Percentiles rank a stretch among this genome's conserved stretches.
Evolutionary conservation across 2,797 vertebrate species (phyloP).

Genomic region (Spatula clypeata): DNA sequence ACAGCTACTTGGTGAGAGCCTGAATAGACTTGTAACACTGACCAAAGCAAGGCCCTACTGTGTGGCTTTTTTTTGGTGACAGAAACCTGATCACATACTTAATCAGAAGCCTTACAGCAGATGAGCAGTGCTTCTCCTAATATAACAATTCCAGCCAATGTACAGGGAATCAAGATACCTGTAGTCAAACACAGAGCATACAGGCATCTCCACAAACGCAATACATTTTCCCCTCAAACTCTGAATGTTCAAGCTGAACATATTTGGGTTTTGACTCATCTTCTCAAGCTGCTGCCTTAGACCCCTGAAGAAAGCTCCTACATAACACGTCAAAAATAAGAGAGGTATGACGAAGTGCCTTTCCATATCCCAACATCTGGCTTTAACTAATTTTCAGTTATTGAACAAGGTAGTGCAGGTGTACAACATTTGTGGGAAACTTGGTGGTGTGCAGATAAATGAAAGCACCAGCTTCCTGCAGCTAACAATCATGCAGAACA

Average conservation of each 20-base stretch:
- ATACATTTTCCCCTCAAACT: neutral
- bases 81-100: rapidly evolving
- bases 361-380: neutral
- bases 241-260: rapidly evolving
- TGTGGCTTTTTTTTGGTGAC: rapidly evolving
- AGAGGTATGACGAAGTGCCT: neutral
- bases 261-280: neutral
- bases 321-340: rapidly evolving
- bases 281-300: neutral
- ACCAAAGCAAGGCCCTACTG: neutral
- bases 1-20: neutral
- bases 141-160: rapidly evolving
- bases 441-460: slow-evolving; percentile 15
- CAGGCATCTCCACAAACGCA: neutral
- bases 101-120: neutral
- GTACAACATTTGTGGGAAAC: neutral
- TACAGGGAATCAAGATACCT: neutral
- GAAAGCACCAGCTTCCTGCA: slow-evolving; percentile 55
- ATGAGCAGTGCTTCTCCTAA: neutral
- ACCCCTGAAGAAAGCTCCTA: neutral
- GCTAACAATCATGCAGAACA: slow-evolving; percentile 41
- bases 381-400: slow-evolving; percentile 6
- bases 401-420: slow-evolving; percentile 17
- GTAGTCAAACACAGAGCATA: neutral
- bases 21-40: rapidly evolving